Evolutionary conservation across 2,797 vertebrate genomes (phyloP).

Genomic region (Acipenser oxyrinchus): DNA sequence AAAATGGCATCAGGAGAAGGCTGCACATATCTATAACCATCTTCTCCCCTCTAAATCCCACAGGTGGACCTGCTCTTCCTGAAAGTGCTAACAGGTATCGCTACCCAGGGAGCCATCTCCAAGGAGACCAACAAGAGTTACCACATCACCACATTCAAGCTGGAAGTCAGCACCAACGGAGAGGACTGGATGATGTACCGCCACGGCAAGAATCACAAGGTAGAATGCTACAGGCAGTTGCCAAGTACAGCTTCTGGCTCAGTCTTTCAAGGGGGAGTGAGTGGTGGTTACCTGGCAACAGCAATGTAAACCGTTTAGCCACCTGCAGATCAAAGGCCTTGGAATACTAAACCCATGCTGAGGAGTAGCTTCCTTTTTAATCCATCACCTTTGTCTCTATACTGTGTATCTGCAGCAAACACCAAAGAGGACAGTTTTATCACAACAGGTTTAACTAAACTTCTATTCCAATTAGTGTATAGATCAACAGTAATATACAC

Average conservation of each 20-base stretch:
- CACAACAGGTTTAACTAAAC: too few species aligned
- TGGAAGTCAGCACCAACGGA: slow-evolving; percentile 96
- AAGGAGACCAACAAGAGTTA: slow-evolving; percentile 87
- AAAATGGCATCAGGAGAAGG: too few species aligned
- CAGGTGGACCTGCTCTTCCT: slow-evolving; percentile 76
- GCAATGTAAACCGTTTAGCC: background rate
- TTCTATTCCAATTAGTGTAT: too few species aligned
- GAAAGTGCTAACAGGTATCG: slow-evolving; percentile 85
- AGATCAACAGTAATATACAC: too few species aligned
- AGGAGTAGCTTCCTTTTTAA: background rate
- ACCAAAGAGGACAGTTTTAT: too few species aligned
- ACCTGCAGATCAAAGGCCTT: background rate
- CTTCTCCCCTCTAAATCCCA: background rate
- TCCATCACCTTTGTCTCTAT: background rate
- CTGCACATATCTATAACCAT: too few species aligned
- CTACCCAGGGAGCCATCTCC: slow-evolving; percentile 91
- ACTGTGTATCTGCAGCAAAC: too few species aligned
- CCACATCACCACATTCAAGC: slow-evolving; percentile 85
- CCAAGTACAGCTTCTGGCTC: background rate
- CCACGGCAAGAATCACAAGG: slow-evolving; percentile 96
- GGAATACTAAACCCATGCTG: background rate
- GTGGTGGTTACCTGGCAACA: slow-evolving; percentile 10
- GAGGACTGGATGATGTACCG: slow-evolving; percentile 98
- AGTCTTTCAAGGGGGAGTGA: background rate
- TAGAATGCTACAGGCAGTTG: slow-evolving; percentile 30